These are phyloP conservation scores for Drosophila meridiana DNA, from an alignment of 2,888 invertebrate species.

Conservation along the genomic window DNA sequence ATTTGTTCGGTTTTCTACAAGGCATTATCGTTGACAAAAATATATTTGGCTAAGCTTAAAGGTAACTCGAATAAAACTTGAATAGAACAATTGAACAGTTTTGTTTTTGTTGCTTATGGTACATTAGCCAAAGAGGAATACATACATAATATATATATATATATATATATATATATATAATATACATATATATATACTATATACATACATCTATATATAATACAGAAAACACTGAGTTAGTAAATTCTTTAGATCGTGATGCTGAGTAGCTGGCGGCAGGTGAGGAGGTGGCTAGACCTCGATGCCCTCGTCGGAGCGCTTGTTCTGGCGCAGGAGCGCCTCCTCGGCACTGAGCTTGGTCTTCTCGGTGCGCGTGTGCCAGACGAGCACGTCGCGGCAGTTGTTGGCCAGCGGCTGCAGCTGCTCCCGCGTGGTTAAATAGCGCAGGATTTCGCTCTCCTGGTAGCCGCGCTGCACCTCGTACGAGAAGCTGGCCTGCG, in stretches of 20 bases:
- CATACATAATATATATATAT: conserved; percentile 3
- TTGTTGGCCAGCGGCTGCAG: conserved; percentile 96
- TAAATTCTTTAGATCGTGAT: conserved; percentile 25
- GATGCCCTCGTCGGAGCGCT: conserved; percentile 87
- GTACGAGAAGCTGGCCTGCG: conserved; percentile 92
- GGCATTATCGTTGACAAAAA: not conserved
- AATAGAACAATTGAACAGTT: not conserved
- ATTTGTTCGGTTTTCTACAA: conserved; percentile 5
- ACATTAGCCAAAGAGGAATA: conserved; percentile 31
- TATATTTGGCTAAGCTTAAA: conserved; percentile 6
- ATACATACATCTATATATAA: conserved; percentile 5
- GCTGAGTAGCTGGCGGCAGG: not conserved
- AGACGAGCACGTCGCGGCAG: conserved; percentile 98
- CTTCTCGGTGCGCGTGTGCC: conserved; percentile 98
- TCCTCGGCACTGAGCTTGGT: conserved; percentile 91
- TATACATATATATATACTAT: conserved; percentile 1
- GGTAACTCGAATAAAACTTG: not conserved
- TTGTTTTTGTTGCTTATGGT: conserved; percentile 30
- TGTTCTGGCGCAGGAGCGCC: conserved; percentile 86
- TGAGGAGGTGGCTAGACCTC: conserved; percentile 85
- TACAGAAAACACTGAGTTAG: conserved; percentile 34
- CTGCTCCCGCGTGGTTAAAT: conserved; percentile 90
- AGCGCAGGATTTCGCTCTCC: conserved; percentile 93
- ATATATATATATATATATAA: not conserved
- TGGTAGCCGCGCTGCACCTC: conserved; percentile 95